phyloP scores from a whole-genome alignment of 30 jellyfish, hydroid and myxozoan genomes.

The Turritopsis rubra region DNA sequence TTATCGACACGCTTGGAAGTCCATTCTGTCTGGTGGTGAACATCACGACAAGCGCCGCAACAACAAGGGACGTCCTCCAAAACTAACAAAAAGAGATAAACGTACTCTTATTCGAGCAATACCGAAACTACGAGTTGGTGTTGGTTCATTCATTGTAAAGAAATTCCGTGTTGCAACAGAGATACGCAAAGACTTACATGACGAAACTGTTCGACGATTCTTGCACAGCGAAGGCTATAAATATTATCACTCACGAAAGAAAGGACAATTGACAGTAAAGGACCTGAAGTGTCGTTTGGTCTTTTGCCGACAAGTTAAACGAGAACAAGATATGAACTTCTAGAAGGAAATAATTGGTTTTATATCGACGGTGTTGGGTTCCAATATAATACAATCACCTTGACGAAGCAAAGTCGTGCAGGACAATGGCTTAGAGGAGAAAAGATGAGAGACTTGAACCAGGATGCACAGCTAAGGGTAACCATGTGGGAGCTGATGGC shows the following conservation, averaged over 20 bases:
- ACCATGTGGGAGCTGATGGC: not conserved
- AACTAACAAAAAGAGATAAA: not conserved
- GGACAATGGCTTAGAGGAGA: not conserved
- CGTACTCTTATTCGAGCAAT: not conserved
- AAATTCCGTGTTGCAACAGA: not conserved
- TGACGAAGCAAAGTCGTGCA: not conserved
- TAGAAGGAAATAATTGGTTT: not conserved
- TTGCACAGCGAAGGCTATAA: not conserved
- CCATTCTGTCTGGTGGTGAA: not conserved
- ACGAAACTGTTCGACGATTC: not conserved
- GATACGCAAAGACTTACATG: not conserved
- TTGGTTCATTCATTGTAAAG: not conserved
- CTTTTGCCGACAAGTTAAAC: not conserved
- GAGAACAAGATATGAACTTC: not conserved
- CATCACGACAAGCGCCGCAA: not conserved
- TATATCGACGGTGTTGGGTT: not conserved
- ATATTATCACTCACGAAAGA: not conserved
- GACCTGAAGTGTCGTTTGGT: not conserved
- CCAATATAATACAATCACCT: not conserved
- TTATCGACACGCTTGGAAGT: not conserved
- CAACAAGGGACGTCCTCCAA: not conserved
- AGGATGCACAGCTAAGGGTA: not conserved
- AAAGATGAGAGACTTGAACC: not conserved
- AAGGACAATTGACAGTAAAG: not conserved
- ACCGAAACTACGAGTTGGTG: not conserved